These are phyloP conservation scores for Onychorhynchus coronatus DNA, from an alignment of 2,113 vertebrate species.

Conservation along the genomic window DNA sequence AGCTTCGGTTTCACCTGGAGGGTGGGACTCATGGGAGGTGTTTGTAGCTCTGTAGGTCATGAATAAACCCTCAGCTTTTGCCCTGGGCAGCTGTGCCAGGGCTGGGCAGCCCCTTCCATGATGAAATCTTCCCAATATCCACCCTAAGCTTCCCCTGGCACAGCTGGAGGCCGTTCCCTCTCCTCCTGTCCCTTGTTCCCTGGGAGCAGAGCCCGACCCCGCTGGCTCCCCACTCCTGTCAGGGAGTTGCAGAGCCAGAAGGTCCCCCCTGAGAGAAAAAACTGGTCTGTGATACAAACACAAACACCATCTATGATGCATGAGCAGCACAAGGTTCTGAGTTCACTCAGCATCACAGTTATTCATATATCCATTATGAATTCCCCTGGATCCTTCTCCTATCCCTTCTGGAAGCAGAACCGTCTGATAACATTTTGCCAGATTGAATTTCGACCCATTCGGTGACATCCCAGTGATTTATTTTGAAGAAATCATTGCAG, in stretches of 20 bases:
- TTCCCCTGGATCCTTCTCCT: not conserved
- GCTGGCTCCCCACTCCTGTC: not conserved
- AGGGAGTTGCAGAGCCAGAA: not conserved
- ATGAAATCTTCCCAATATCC: rapidly evolving
- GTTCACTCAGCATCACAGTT: not conserved
- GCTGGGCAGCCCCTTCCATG: not conserved
- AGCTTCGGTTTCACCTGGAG: not conserved
- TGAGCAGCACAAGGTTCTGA: not conserved
- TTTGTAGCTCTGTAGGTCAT: not conserved
- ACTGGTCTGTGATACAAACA: no score
- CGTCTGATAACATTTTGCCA: not conserved
- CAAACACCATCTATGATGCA: rapidly evolving
- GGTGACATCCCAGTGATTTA: not conserved
- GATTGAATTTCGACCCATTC: not conserved
- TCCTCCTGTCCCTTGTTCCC: not conserved
- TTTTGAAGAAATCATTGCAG: not conserved
- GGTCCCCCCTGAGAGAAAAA: rapidly evolving
- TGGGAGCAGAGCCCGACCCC: not conserved
- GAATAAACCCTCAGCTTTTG: not conserved
- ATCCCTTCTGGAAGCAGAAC: not conserved
- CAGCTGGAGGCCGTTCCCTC: not conserved
- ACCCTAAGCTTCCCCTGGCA: not conserved
- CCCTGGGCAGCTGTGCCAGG: not conserved
- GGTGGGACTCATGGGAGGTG: not conserved
- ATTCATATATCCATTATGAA: not conserved